phyloP scores from a whole-genome alignment of 2,797 vertebrate species.

The Scolopax rusticola region DNA sequence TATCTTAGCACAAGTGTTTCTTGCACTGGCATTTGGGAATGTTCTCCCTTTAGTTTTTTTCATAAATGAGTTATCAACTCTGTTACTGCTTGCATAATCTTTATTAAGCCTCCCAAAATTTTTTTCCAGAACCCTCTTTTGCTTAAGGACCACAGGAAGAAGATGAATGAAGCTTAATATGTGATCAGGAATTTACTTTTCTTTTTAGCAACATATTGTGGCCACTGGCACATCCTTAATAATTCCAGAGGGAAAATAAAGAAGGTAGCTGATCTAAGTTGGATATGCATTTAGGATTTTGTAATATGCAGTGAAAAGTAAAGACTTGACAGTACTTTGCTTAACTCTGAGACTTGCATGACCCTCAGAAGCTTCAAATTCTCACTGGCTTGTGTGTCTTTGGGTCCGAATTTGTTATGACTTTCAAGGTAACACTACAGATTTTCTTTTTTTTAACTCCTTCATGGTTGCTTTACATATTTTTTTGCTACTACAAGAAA shows the following conservation, averaged over 20 bases:
- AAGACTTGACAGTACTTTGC: neutral
- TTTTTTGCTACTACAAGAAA: neutral
- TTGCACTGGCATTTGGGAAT: neutral
- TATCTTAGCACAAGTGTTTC: neutral
- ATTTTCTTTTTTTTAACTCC: neutral
- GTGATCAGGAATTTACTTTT: neutral
- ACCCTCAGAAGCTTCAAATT: neutral
- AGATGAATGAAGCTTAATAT: neutral
- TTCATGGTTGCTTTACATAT: neutral
- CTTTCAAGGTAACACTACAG: neutral
- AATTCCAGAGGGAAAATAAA: neutral
- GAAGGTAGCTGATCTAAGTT: neutral
- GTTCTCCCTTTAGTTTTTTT: neutral
- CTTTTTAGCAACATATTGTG: neutral
- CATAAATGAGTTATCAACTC: neutral
- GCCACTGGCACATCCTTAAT: neutral
- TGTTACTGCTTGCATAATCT: neutral
- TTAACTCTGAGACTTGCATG: neutral
- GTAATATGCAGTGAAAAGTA: neutral
- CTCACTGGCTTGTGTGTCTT: neutral
- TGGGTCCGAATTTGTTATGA: neutral
- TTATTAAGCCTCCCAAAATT: neutral
- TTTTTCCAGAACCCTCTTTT: neutral
- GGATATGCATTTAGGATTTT: neutral
- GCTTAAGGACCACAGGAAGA: neutral